Percentiles rank a stretch among this genome's conserved stretches.
Conservation (phyloP, 1,140 invertebrate species). For the Charaxes varanes region DNA sequence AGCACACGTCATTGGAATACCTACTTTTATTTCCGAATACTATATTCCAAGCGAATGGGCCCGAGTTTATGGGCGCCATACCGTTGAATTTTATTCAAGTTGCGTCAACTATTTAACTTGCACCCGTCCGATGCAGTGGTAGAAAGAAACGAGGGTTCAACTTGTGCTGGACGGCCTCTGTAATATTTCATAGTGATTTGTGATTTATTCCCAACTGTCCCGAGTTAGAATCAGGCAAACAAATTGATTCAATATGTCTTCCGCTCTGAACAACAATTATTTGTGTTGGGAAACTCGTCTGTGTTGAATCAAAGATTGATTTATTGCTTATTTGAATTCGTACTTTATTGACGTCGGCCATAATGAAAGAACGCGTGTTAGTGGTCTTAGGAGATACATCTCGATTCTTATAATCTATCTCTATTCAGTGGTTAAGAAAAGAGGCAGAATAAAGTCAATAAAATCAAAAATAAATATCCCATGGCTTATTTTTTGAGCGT, state of each 20-base stretch:
- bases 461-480: too few relatives aligned
- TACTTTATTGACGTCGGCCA: too few relatives aligned
- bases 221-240: constrained; percentile 40
- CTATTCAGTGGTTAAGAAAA: too few relatives aligned
- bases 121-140: constrained; percentile 3
- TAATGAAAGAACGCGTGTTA: too few relatives aligned
- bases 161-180: constrained; percentile 20
- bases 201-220: constrained; percentile 41
- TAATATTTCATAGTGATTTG: constrained; percentile 45
- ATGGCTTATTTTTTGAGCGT: too few relatives aligned
- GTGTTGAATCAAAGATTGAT: not conserved
- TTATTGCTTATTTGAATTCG: not conserved
- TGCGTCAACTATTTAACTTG: constrained; percentile 20
- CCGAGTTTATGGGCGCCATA: constrained; percentile 20
- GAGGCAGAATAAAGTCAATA: too few relatives aligned
- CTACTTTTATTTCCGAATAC: constrained; percentile 18
- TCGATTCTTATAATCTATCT: too few relatives aligned
- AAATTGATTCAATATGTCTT: constrained; percentile 48
- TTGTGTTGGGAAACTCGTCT: constrained; percentile 28
- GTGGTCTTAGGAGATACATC: too few relatives aligned
- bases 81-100: constrained; percentile 29
- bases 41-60: constrained; percentile 24
- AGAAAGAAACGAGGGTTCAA: constrained; percentile 11
- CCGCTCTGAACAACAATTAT: constrained; percentile 37
- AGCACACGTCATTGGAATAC: constrained; percentile 11